Base-by-base conservation (phyloP, 2,888 invertebrate species). In the Andrena bicolor region DNA sequence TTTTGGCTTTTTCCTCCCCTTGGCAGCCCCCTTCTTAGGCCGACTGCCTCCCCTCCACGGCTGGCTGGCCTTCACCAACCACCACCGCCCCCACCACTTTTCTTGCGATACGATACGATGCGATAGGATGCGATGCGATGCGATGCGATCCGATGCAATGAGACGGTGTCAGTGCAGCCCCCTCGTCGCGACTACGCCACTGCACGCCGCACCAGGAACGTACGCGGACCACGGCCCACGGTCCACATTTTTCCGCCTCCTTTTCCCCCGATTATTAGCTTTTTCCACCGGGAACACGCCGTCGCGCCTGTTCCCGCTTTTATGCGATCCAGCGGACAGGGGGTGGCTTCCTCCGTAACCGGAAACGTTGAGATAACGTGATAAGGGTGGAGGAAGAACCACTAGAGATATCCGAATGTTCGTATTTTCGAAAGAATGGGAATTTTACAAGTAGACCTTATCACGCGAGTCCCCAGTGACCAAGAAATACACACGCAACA, bases 1-100 rank as follows among this genome's bases (percentile, higher is more conserved):
- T 82, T 86, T 76, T 69, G 51, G 70, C 85, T 79, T 80, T 86
- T 86, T 84, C 81, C 84, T 84, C 87, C 81, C 85, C 81, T 78
- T 83, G 58, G 30, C 75, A 88, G 80, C 87, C 89, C 41, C 88
- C 85, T 88, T 88, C 85, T 87, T 88, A 86, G 82, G 76, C 82
- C 88, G 82, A 85, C 70, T 58, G 68, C 64, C 58, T 77, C 86
- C 82, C 77, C 86, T 77, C 84, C 76, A 20, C 70, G n/a, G 20
- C 28, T 23, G 8, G 3, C 30, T 72, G 72, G 76, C 85, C 75
- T 75, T 81, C 84, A 61, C 69, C 73, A 65, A 82, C 86, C 72
- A 82, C 85, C 85, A 76, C 65, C 80, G 16, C 84, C 63, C 82
- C 68, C 82, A 49, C 58, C 32, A 30, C 58, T 10, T 79, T 76